Evolutionary conservation across 2,113 vertebrate genomes (phyloP).

Genomic region (Coracopsis vasa): DNA sequence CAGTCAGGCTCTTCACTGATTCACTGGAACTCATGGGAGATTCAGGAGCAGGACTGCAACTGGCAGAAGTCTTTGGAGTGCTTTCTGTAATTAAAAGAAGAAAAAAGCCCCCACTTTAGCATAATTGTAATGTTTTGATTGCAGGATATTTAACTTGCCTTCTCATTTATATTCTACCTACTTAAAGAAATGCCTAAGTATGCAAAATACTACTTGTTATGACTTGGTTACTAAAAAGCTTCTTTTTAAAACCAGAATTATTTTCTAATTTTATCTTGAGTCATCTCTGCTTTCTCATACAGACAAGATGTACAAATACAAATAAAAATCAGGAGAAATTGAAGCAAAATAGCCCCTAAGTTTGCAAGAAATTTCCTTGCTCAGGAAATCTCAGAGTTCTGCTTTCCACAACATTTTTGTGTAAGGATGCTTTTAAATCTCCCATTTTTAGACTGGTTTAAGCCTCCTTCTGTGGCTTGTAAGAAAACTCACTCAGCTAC

Average conservation of each 20-base stretch:
- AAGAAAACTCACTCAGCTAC: not conserved
- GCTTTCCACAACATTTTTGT: not conserved
- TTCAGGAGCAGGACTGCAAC: constrained; percentile 94
- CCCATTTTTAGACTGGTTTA: not conserved
- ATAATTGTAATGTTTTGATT: constrained; percentile 42
- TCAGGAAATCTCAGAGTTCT: not conserved
- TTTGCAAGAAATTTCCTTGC: not conserved
- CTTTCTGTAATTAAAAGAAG: constrained; percentile 79
- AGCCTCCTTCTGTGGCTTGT: not conserved
- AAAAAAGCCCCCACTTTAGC: not conserved
- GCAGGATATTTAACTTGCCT: constrained; percentile 40
- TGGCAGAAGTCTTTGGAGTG: constrained; percentile 94
- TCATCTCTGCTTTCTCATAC: not conserved
- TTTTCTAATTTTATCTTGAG: constrained; percentile 27
- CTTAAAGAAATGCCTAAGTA: constrained; percentile 11
- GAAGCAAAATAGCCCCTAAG: not conserved
- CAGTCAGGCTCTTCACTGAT: constrained; percentile 87
- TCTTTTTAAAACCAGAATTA: not conserved
- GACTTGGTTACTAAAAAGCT: not conserved
- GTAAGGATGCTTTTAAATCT: not conserved
- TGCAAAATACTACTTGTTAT: constrained; percentile 16
- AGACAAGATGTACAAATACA: not conserved
- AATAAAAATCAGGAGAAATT: constrained; percentile 3
- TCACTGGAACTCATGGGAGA: constrained; percentile 94
- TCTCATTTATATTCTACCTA: constrained; percentile 31